Evolutionary conservation across 2,113 vertebrate genomes (phyloP).

Genomic region (Xiphias gladius): DNA sequence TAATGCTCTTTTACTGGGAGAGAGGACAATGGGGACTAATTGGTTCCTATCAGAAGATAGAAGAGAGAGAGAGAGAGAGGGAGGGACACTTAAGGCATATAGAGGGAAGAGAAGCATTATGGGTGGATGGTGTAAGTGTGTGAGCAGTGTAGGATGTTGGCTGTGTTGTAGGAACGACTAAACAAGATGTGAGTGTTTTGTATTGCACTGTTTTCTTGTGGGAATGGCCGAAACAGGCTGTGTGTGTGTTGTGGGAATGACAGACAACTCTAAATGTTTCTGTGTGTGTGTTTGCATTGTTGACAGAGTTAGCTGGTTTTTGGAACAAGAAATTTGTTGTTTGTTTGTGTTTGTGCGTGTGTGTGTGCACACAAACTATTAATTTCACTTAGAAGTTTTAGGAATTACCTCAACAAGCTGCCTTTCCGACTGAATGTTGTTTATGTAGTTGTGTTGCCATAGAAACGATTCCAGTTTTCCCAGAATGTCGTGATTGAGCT

Average conservation of each 20-base stretch:
- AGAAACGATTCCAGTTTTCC: background rate
- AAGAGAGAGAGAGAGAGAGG: conserved; percentile 24
- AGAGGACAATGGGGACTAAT: conserved; percentile 70
- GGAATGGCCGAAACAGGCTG: conserved; percentile 36
- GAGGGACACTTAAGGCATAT: conserved; percentile 49
- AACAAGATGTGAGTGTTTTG: conserved; percentile 34
- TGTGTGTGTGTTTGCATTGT: conserved; percentile 1
- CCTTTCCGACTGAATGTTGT: background rate
- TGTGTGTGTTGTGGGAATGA: conserved; percentile 29
- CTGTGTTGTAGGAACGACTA: conserved; percentile 18
- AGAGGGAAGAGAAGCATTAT: conserved; percentile 59
- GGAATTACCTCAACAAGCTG: conserved; percentile 5
- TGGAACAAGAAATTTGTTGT: background rate
- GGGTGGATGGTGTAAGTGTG: conserved; percentile 40
- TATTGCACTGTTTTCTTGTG: conserved; percentile 39
- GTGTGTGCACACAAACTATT: background rate
- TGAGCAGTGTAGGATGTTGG: background rate
- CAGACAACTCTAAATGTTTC: background rate
- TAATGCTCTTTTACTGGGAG: conserved; percentile 72
- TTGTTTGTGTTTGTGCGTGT: no score
- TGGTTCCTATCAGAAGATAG: conserved; percentile 71
- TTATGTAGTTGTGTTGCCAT: background rate
- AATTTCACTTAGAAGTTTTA: no score
- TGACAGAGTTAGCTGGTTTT: background rate
- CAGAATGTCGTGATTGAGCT: background rate